These are phyloP conservation scores for Invenusta paracnida DNA, from an alignment of 2,888 invertebrate genomes.

Conservation along the genomic window DNA sequence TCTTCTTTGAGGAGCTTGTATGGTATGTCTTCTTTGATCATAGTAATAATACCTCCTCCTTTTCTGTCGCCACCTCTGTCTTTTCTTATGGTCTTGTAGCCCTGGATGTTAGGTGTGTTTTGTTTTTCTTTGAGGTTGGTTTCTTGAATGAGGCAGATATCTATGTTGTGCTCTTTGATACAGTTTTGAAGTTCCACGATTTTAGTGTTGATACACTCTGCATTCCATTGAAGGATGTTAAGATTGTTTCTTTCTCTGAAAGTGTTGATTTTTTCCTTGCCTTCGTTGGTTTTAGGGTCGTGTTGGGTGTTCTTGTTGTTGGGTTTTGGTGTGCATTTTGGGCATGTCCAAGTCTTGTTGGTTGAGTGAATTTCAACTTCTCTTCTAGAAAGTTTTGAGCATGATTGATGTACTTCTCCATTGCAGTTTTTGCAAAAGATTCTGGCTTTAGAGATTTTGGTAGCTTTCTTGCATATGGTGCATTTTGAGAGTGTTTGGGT, in stretches of 20 bases:
- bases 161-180: neutral
- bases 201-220: neutral
- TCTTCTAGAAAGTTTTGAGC: neutral
- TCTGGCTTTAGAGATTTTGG: neutral
- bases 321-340: neutral
- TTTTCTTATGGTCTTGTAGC: neutral
- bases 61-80: neutral
- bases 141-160: conserved; percentile 18
- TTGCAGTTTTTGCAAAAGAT: neutral
- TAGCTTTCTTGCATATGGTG: neutral
- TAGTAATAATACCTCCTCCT: neutral
- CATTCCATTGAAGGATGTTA: neutral
- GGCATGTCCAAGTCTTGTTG: neutral
- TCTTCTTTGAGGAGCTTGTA: neutral
- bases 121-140: neutral
- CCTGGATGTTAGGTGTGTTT: neutral
- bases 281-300: neutral
- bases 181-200: neutral
- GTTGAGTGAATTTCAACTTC: neutral
- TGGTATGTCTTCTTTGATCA: neutral
- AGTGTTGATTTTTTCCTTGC: neutral
- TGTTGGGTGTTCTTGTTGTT: neutral
- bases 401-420: neutral
- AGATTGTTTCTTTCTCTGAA: neutral
- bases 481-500: neutral